phyloP scores from a whole-genome alignment of 1,140 invertebrate genomes.

The Lasioglossum baleicum region DNA sequence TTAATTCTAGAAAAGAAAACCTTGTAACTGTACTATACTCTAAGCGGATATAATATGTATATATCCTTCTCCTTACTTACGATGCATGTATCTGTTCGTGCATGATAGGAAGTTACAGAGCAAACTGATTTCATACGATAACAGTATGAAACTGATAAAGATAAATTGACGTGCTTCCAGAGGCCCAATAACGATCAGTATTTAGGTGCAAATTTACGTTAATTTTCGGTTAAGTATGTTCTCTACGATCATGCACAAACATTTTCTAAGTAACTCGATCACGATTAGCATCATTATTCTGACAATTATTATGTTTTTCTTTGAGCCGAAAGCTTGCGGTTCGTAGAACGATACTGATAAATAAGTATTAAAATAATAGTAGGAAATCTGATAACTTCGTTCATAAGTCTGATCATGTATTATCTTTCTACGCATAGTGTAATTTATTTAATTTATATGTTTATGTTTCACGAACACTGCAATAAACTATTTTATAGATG shows the following conservation, averaged over 20 bases:
- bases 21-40: slow-evolving; percentile 20
- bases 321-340: slow-evolving; percentile 2
- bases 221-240: slow-evolving; percentile 24
- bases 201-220: slow-evolving; percentile 43
- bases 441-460: slow-evolving; percentile 42
- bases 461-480: not conserved
- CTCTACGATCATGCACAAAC: slow-evolving; percentile 25
- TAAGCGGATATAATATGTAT: slow-evolving; percentile 3
- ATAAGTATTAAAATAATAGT: slow-evolving; percentile 1
- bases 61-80: slow-evolving; percentile 44
- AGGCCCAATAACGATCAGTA: slow-evolving; percentile 49
- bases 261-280: not conserved
- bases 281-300: slow-evolving; percentile 12
- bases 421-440: slow-evolving; percentile 7
- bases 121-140: slow-evolving; percentile 13
- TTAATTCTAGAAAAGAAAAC: slow-evolving; percentile 27
- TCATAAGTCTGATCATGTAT: slow-evolving; percentile 19
- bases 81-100: slow-evolving; percentile 1
- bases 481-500: slow-evolving; percentile 24
- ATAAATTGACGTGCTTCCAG: slow-evolving; percentile 54
- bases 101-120: slow-evolving; percentile 22
- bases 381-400: not conserved
- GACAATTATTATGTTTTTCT: not conserved
- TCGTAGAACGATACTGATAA: slow-evolving; percentile 5
- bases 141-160: slow-evolving; percentile 24